Evolutionary conservation across 2,113 vertebrate species (phyloP).

Genomic region (Garra rufa): DNA sequence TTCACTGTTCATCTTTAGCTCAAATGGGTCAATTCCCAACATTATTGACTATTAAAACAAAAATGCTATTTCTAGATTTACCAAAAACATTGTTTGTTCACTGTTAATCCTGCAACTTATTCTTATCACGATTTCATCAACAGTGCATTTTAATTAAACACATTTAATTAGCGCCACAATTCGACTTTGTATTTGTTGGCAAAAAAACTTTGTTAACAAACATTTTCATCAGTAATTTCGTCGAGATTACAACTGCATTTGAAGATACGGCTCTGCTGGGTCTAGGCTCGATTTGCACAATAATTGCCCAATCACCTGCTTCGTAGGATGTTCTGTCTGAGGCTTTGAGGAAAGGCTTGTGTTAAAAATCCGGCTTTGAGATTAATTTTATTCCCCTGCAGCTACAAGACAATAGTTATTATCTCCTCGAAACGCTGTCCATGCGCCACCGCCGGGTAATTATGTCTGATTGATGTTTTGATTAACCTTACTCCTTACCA

Average conservation of each 20-base stretch:
- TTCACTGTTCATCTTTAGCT: no score
- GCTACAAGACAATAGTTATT: slow-evolving; percentile 55
- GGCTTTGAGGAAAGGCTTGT: slow-evolving; percentile 53
- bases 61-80: background rate
- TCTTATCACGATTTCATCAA: background rate
- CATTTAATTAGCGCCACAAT: background rate
- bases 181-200: background rate
- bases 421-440: slow-evolving; percentile 57
- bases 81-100: background rate
- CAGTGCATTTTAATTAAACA: background rate
- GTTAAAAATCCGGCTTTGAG: slow-evolving; percentile 48
- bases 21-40: no score
- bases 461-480: slow-evolving; percentile 61
- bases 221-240: background rate
- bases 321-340: slow-evolving; percentile 54
- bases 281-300: slow-evolving; percentile 56
- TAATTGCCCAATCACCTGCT: slow-evolving; percentile 70
- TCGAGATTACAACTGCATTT: slow-evolving; percentile 43
- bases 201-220: background rate
- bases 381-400: slow-evolving; percentile 54
- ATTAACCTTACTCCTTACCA: slow-evolving; percentile 43
- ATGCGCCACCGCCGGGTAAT: slow-evolving; percentile 55
- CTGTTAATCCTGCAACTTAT: background rate
- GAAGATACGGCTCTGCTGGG: slow-evolving; percentile 61
- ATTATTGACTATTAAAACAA: background rate